Percentiles rank a stretch among this genome's conserved stretches.
These are phyloP conservation scores for Dryoscopus gambensis DNA, from an alignment of 2,113 vertebrate species.

Conservation along the genomic window DNA sequence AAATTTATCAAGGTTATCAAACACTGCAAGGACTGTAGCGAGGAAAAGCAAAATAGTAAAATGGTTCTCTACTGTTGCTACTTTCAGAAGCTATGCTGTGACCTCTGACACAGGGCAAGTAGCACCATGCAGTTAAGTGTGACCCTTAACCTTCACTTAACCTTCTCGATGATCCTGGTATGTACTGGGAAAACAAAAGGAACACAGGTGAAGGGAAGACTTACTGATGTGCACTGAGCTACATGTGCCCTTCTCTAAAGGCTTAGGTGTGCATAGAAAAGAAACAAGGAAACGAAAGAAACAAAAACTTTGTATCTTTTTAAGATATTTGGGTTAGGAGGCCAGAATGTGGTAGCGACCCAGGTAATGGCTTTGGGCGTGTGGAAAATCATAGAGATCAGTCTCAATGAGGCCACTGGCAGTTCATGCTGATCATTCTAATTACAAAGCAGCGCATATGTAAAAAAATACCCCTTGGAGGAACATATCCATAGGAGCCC, in stretches of 20 bases:
- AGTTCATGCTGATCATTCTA: neutral
- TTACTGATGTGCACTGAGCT: neutral
- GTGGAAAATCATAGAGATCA: neutral
- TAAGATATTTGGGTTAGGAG: neutral
- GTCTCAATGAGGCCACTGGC: neutral
- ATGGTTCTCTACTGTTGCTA: fast-evolving
- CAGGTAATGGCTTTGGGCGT: neutral
- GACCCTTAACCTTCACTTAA: neutral
- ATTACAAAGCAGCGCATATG: neutral
- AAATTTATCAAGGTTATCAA: neutral
- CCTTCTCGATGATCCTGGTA: neutral
- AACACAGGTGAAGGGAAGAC: neutral
- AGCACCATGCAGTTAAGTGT: neutral
- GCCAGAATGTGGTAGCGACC: neutral
- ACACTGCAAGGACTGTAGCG: neutral
- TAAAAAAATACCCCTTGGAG: neutral
- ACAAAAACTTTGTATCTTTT: neutral
- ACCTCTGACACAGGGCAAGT: neutral
- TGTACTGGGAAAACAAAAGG: neutral
- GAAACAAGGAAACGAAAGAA: neutral
- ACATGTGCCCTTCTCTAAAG: neutral
- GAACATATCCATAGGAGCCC: neutral
- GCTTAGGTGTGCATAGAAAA: neutral
- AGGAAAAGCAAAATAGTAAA: neutral
- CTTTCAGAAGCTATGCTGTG: neutral